A percentile compares a stretch with the other conserved stretches of the same genome.
Evolutionary conservation across 1,140 invertebrate species (phyloP).

Genomic region (Alviniconcha marisindica): DNA sequence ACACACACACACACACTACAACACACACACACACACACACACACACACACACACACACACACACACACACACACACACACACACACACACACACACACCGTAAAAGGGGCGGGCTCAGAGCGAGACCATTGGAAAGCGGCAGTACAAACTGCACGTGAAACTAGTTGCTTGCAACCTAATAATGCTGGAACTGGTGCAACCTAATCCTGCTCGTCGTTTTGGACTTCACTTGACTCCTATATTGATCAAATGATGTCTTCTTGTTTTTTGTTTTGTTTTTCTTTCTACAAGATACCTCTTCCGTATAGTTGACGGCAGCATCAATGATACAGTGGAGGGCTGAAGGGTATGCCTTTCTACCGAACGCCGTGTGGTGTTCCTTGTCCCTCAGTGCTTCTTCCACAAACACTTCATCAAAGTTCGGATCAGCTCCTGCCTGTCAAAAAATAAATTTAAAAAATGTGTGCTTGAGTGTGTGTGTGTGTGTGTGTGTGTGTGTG

Average conservation of each 20-base stretch:
- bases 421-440: conserved; percentile 66
- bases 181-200: not conserved
- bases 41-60: not conserved
- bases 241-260: no score
- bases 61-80: conserved; percentile 6
- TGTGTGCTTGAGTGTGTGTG: not conserved
- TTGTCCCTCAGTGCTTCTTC: conserved; percentile 47
- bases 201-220: no score
- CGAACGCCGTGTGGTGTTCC: conserved; percentile 62
- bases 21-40: conserved; percentile 12
- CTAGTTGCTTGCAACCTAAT: no score
- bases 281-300: no score
- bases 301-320: conserved; percentile 38
- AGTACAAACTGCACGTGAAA: no score
- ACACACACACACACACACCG: not conserved
- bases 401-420: conserved; percentile 65
- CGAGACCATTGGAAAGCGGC: no score
- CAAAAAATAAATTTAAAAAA: no score
- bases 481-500: not conserved
- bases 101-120: no score
- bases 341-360: conserved; percentile 59
- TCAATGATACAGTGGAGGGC: conserved; percentile 62
- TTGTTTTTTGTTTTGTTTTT: no score
- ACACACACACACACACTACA: not conserved
- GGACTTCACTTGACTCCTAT: no score